Conservation (phyloP, 1,140 invertebrate genomes). For the Drosophila jambulina region DNA sequence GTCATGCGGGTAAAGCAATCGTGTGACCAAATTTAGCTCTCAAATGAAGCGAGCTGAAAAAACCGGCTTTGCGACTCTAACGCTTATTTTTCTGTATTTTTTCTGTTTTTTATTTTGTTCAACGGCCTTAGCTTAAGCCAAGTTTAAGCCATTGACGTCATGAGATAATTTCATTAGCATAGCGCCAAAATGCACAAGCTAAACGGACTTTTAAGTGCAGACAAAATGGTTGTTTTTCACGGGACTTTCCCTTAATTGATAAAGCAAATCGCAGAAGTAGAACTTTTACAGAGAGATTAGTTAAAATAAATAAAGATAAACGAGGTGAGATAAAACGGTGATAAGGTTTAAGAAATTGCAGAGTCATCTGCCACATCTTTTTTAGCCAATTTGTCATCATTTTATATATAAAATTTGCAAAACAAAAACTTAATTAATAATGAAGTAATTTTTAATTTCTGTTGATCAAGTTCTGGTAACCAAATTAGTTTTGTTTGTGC, state of each 20-base stretch:
- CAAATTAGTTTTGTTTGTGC: neutral
- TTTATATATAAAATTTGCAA: neutral
- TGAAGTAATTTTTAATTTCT: neutral
- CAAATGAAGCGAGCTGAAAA: constrained; percentile 42
- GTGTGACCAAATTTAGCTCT: constrained; percentile 70
- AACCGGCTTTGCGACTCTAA: constrained; percentile 59
- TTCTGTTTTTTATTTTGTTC: neutral
- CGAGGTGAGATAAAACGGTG: neutral
- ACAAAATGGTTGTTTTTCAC: constrained; percentile 2
- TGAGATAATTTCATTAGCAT: constrained; percentile 58
- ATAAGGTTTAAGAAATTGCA: neutral
- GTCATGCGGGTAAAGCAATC: constrained; percentile 44
- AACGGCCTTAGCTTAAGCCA: constrained; percentile 33
- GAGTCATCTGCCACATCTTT: neutral
- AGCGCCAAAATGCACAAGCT: constrained; percentile 51
- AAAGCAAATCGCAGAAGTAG: neutral
- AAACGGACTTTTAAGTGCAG: constrained; percentile 20
- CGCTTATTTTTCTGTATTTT: neutral
- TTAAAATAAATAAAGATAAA: neutral
- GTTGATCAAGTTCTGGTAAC: neutral
- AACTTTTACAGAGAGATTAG: neutral
- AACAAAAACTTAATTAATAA: neutral
- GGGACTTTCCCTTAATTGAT: constrained; percentile 31
- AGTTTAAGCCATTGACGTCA: constrained; percentile 66
- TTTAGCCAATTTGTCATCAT: neutral